Percentiles rank a stretch among this genome's conserved stretches.
phyloP scores from a whole-genome alignment of 2,113 vertebrate species.

The Anolis carolinensis region DNA sequence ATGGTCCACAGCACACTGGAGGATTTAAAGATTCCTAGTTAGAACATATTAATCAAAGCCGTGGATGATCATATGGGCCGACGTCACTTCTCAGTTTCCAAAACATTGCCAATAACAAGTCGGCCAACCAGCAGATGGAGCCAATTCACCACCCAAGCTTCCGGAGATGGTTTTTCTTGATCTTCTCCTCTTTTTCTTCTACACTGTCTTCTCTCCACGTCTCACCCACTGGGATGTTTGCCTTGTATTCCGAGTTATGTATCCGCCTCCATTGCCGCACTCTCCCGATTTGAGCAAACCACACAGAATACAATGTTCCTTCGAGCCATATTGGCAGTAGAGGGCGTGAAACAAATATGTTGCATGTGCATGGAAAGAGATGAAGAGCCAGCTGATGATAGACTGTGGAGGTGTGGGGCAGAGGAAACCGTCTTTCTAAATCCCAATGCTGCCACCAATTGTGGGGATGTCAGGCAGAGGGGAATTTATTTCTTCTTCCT shows the following conservation, averaged over 20 bases:
- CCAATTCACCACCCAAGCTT: neutral
- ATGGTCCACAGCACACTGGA: too few relatives aligned
- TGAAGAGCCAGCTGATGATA: neutral
- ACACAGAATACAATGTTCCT: neutral
- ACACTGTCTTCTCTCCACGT: neutral
- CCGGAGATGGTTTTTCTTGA: neutral
- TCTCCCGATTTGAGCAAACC: neutral
- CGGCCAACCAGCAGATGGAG: constrained; percentile 20
- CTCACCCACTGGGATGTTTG: neutral
- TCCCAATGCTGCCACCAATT: too few relatives aligned
- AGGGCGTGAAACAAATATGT: neutral
- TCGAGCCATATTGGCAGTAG: neutral
- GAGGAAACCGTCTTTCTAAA: too few relatives aligned
- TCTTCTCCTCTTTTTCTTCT: neutral
- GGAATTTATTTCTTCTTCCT: too few relatives aligned
- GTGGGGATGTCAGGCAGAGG: too few relatives aligned
- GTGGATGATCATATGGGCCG: too few relatives aligned
- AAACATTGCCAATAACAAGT: too few relatives aligned
- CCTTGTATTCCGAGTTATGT: neutral
- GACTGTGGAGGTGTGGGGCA: too few relatives aligned
- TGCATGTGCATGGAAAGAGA: neutral
- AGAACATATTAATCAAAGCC: too few relatives aligned
- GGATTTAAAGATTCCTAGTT: too few relatives aligned
- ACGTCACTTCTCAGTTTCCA: too few relatives aligned
- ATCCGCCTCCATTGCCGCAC: too few relatives aligned